phyloP scores from a whole-genome alignment of 2,888 invertebrate genomes.

The Apamea anceps region DNA sequence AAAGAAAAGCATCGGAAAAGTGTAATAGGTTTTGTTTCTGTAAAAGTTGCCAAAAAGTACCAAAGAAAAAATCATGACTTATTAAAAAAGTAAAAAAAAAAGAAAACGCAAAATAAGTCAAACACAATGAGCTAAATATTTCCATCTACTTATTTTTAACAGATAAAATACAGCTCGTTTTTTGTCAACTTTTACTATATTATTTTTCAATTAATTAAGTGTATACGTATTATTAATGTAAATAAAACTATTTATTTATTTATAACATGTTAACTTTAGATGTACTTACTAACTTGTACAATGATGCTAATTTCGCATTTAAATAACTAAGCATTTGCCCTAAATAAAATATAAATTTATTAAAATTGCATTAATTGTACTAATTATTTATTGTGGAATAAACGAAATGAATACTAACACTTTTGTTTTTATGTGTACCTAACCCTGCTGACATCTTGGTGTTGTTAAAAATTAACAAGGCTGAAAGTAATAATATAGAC shows the following conservation, averaged over 20 bases:
- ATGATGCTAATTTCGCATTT: slow-evolving; percentile 86
- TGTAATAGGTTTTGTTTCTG: slow-evolving; percentile 64
- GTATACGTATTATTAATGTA: slow-evolving; percentile 75
- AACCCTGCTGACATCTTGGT: slow-evolving; percentile 10
- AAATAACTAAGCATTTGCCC: slow-evolving; percentile 79
- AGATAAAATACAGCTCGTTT: slow-evolving; percentile 31
- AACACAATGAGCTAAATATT: background rate
- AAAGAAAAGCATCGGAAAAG: slow-evolving; percentile 35
- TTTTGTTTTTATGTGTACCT: slow-evolving; percentile 49
- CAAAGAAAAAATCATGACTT: slow-evolving; percentile 31
- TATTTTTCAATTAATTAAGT: slow-evolving; percentile 64
- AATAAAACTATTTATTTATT: slow-evolving; percentile 85
- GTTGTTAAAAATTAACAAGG: background rate
- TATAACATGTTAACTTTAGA: slow-evolving; percentile 72
- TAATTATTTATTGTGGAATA: slow-evolving; percentile 85
- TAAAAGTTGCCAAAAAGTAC: slow-evolving; percentile 61
- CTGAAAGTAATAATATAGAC: background rate
- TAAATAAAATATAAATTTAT: slow-evolving; percentile 79
- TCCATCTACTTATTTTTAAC: slow-evolving; percentile 7
- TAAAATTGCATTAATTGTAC: slow-evolving; percentile 80
- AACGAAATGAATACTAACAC: slow-evolving; percentile 81
- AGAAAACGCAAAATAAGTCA: slow-evolving; percentile 36
- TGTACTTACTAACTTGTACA: slow-evolving; percentile 83
- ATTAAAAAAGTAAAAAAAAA: slow-evolving; percentile 45
- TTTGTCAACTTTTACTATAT: slow-evolving; percentile 65